Evolutionary conservation across 2,113 vertebrate species (phyloP), one percentile per base, ranked within the genome.

Genomic region (Rhinolophus sinicus): DNA sequence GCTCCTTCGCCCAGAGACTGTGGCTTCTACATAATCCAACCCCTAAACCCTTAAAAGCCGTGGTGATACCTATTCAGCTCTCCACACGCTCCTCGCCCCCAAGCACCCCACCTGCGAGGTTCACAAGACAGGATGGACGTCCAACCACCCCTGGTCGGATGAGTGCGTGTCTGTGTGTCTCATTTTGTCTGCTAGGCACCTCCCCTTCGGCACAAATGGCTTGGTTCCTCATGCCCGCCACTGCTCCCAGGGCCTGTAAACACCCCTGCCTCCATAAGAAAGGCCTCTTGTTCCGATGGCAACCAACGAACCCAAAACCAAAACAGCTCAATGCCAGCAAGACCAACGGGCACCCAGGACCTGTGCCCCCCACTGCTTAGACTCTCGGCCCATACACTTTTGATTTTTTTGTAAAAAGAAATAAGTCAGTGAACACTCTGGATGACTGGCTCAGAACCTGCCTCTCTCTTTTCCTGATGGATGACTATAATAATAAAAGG

Each of bases 321-420:
- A 44, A 80, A 54, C 5, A 28, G 0, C 40, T 22, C 16, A 10
- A 76, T 22, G 13, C 22, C 58, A 60, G 22, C 67, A 40, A 96
- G 47, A 62, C 38, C 3, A 65, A 22, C 3, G 75, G 14, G 38
- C 62, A 40, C 13, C 24, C 8, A 6, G 56, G 50, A 73, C 6
- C 35, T 19, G 19, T 5, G 77, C 7, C 67, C 35, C 30, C 14
- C 50, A 44, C 6, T 56, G 58, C 65, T 62, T 84, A 67, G 60
- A 67, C 10, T 44, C 90, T 58, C 24, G 30, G 33, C 35, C 22
- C 47, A 70, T 18, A 62, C 26, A 19, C 64, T 81, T 67, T 44
- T 33, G 40, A 64, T 54, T 85, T 85, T 85, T 88, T 90, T 69
- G 22, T 18, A 83, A 65, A 88, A 76, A 82, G 14, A 65, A 82